Base-by-base conservation (phyloP, 2,113 vertebrate genomes). In the Podilymbus podiceps region DNA sequence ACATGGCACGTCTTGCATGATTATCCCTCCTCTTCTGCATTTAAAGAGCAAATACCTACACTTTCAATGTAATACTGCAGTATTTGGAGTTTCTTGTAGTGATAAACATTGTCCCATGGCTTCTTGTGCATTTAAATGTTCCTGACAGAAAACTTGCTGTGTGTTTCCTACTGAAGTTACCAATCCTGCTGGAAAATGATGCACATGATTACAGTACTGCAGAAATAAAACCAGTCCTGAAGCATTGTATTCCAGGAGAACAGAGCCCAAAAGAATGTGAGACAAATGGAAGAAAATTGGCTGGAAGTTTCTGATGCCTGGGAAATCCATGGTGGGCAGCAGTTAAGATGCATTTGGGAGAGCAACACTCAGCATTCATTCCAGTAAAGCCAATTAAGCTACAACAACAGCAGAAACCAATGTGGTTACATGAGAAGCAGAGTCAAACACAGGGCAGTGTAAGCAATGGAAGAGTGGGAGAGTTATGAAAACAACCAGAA, bases 291-390 rank as follows among this genome's bases (percentile, higher is more conserved):
- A 94, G 49, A 87, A 94, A 89, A 86, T 28, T 83, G 75, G 38
- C 86, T 95, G 60, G 64, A 80, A 90, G 79, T 79, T 90, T 93
- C 76, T 90, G 82, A n/a, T 78, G 95, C 92, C 81, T 97, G 80
- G 88, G 95, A 96, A 96, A 64, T 75, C 87, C n/a, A 49, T 42
- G 68, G 83, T 89, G 94, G 89, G 96, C 88, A 95, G 71, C 75
- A 86, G 93, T 97, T 88, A 90, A 85, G 88, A 90, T 82, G 69
- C 89, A 89, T 96, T 66, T 91, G 68, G 74, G 86, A 93, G 77
- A 88, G 93, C 89, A 94, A 25, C 74, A 94, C 42, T 96, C 94
- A 59, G 31, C 92, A 53, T 93, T 97, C 85, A 92, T 97, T 97
- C 85, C 91, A 91, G 88, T 88, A 95, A 97, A 95, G 88, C 83